Percentiles rank a stretch among this genome's conserved stretches.
Evolutionary conservation across 2,113 vertebrate genomes (phyloP).

Genomic region (Cynopterus brachyotis): DNA sequence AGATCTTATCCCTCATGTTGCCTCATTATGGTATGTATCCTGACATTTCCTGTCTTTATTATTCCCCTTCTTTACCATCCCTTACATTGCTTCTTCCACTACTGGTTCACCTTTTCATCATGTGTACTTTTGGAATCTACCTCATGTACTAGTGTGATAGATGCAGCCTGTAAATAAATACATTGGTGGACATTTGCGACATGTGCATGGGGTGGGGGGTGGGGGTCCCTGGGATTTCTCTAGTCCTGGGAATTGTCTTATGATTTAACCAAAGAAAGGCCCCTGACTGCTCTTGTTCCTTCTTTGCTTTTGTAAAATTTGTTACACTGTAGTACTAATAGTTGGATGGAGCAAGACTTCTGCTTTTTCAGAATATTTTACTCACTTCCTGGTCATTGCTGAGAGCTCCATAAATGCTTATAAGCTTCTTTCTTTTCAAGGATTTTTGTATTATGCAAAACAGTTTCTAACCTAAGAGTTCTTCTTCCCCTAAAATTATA

Average conservation of each 20-base stretch:
- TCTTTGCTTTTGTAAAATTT: not conserved
- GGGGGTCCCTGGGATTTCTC: not conserved
- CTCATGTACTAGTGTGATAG: not conserved
- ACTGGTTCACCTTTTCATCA: not conserved
- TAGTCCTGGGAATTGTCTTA: not conserved
- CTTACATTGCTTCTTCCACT: rapidly evolving
- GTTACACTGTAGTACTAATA: not conserved
- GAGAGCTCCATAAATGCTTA: not conserved
- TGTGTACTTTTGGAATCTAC: not conserved
- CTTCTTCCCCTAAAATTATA: not conserved
- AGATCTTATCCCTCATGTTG: not conserved
- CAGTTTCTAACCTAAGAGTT: not conserved
- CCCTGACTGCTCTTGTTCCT: not conserved
- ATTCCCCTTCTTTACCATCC: not conserved
- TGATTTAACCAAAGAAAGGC: not conserved
- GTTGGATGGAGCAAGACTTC: not conserved
- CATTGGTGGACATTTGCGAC: too few species aligned
- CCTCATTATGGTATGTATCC: not conserved
- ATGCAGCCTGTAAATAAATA: not conserved
- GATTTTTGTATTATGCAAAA: not conserved
- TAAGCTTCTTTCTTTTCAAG: not conserved
- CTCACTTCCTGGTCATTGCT: not conserved
- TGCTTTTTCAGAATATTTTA: not conserved
- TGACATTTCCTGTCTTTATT: not conserved
- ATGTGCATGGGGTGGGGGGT: not conserved